Evolutionary conservation across 2,888 invertebrate genomes (phyloP), one percentile per base, ranked within the genome.

Genomic region (Hemaris fuciformis): DNA sequence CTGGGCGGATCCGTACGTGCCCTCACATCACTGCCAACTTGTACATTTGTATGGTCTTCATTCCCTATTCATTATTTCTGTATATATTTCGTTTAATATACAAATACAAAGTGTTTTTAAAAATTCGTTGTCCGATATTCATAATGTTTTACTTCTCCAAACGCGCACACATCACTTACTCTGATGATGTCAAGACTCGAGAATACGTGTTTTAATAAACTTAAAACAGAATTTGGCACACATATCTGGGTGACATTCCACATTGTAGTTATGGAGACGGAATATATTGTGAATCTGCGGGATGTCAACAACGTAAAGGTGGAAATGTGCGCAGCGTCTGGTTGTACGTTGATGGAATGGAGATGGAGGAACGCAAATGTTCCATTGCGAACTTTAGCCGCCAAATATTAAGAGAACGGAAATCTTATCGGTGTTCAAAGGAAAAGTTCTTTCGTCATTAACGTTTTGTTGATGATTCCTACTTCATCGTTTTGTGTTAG

Each of bases 261-360:
- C 53, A 53, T 53, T 53, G 18, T 18, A 53, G 53, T 18, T 18
- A 53, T 31, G 53, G 27, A 53, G 18, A 10, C 53, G 18, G 18
- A 53, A 53, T 31, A 53, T 53, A 53, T 27, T n/a, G 31, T 53
- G 53, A 53, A 53, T 53, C 31, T 53, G 53, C 53, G 31, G 10
- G 53, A 53, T 53, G 53, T 53, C 53, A 53, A 53, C 53, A 31
- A 53, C 53, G 53, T 53, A 53, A 53, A 53, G 53, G 53, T 53
- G 53, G 53, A 53, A 53, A 53, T 53, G 53, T 53, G 27, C 53
- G 53, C 27, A 31, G 53, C 53, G 27, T 53, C 53, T 53, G 53
- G 18, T 31, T 31, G 31, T 53, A 53, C 31, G 53, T 53, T 53
- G 53, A 53, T 53, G 53, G 27, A 53, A 53, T 53, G 53, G 53